These are phyloP conservation scores for Eretmocerus hayati DNA, from an alignment of 2,888 invertebrate genomes.

Conservation along the genomic window DNA sequence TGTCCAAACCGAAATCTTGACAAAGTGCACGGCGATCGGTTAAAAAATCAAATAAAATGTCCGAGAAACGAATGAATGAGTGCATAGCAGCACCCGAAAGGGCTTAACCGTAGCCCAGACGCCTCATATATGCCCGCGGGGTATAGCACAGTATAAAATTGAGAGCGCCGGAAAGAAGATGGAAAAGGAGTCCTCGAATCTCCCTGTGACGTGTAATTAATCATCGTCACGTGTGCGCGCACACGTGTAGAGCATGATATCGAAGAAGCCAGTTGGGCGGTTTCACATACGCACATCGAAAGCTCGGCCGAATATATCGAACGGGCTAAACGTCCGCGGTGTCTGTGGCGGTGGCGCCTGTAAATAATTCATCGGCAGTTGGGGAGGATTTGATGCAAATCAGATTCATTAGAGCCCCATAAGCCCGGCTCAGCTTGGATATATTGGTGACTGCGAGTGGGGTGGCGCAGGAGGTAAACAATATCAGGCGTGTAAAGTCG, in stretches of 20 bases:
- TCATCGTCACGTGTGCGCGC: slow-evolving; percentile 25
- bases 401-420: slow-evolving; percentile 41
- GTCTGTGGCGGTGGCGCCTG: slow-evolving; percentile 15
- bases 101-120: too few species aligned
- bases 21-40: slow-evolving; percentile 27
- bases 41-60: slow-evolving; percentile 26
- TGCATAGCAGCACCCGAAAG: not conserved
- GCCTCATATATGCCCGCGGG: too few species aligned
- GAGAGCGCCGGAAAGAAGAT: slow-evolving; percentile 14
- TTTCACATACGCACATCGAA: not conserved
- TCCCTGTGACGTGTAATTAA: slow-evolving; percentile 25
- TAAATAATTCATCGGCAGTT: slow-evolving; percentile 33
- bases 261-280: not conserved
- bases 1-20: slow-evolving; percentile 29
- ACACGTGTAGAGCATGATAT: not conserved
- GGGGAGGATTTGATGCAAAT: slow-evolving; percentile 45
- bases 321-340: too few species aligned
- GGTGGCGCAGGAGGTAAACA: too few species aligned
- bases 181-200: slow-evolving; percentile 1
- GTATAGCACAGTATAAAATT: too few species aligned
- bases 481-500: slow-evolving; percentile 8
- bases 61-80: not conserved
- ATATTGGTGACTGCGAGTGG: too few species aligned
- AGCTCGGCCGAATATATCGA: too few species aligned
- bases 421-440: too few species aligned